Evolutionary conservation across 2,797 vertebrate genomes (phyloP), one percentile per base, ranked within the genome.

Genomic region (Mastacembelus armatus): DNA sequence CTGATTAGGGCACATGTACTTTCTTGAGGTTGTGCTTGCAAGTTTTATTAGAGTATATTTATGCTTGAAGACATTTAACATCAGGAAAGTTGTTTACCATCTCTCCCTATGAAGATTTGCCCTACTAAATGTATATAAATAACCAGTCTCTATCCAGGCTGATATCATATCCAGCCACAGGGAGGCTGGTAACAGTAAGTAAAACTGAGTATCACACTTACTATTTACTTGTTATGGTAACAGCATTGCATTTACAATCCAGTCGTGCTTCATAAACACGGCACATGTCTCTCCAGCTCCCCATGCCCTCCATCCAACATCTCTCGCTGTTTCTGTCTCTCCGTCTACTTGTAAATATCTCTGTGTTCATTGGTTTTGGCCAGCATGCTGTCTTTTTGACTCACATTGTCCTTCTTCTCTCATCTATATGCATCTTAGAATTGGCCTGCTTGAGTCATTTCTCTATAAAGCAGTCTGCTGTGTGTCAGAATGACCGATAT

Each of bases 221-320:
- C 49, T 90, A 70, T 85, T 85, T 86, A 85, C 84, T 90, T 88
- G 90, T 81, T 83, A 84, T 91, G 90, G 80, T 85, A 88, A 92
- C 85, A 59, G 76, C 32, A 42, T 62, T n/a, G n/a, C n/a, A n/a
- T n/a, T n/a, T n/a, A n/a, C n/a, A n/a, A 65, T 30, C 77, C 59
- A 72, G 65, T n/a, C n/a, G n/a, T n/a, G n/a, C n/a, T n/a, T 69
- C 60, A 59, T 72, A 80, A 82, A 84, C 68, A 75, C 32, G 50
- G 64, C 63, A 85, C 68, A 35, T n/a, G n/a, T n/a, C n/a, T n/a
- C n/a, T 42, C 3, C 24, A 26, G 24, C 24, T n/a, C n/a, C n/a
- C n/a, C n/a, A n/a, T n/a, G n/a, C n/a, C n/a, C 35, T 58, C 9
- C 47, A 42, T 52, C 36, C 52, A 22, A 5, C 32, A 43, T 44